Conservation (phyloP, 2,113 vertebrate genomes). For the Carollia perspicillata region DNA sequence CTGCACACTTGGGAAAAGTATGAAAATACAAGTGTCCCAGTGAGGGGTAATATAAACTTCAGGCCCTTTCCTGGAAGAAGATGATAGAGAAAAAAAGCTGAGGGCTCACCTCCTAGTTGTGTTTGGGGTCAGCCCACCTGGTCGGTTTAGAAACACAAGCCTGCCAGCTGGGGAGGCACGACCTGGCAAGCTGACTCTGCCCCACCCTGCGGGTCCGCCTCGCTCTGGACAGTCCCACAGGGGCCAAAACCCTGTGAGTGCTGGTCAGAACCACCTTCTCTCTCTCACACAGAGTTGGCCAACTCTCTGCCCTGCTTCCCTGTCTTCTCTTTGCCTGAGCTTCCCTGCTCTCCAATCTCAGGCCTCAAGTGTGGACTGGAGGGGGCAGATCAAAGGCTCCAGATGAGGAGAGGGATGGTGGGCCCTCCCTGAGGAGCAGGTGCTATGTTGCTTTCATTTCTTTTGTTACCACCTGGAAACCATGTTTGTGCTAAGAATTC, state of each 20-base stretch:
- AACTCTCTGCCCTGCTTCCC: background rate
- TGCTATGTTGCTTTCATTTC: background rate
- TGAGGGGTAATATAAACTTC: too few relatives aligned
- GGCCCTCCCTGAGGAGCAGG: background rate
- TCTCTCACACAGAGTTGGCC: background rate
- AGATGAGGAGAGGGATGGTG: background rate
- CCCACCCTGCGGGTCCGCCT: background rate
- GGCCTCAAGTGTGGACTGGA: background rate
- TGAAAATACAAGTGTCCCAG: rapidly evolving
- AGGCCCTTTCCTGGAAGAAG: background rate
- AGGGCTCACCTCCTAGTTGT: background rate
- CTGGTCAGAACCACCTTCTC: background rate
- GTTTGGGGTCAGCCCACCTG: background rate
- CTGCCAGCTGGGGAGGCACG: too few relatives aligned
- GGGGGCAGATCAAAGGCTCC: background rate
- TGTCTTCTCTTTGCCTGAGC: background rate
- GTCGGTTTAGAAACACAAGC: background rate
- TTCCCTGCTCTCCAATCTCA: background rate
- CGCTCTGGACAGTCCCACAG: background rate
- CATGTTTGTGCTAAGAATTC: background rate
- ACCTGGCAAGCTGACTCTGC: background rate
- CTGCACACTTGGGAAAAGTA: background rate
- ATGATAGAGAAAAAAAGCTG: background rate
- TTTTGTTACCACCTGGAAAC: background rate
- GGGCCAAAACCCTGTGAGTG: background rate